phyloP scores from a whole-genome alignment of 2,888 invertebrate species.

The Aporophyla nigra region DNA sequence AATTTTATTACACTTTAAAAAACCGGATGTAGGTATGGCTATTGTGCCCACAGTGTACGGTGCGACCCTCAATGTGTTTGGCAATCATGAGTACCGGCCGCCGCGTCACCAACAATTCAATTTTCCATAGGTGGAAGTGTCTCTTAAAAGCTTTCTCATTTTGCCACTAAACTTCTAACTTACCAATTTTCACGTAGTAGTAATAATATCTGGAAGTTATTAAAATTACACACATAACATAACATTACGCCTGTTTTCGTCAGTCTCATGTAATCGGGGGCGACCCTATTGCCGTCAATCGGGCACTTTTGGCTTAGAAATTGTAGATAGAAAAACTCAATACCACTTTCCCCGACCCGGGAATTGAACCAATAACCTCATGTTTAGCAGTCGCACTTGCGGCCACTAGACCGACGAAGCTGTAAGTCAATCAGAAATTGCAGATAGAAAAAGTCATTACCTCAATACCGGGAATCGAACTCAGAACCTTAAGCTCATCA shows the following conservation, averaged over 20 bases:
- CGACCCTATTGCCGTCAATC: neutral
- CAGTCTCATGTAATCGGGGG: no score
- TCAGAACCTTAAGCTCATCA: neutral
- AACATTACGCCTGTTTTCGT: no score
- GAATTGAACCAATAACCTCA: neutral
- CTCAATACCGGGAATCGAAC: neutral
- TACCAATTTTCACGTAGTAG: neutral
- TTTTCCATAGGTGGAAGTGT: constrained; percentile 71
- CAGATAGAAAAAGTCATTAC: neutral
- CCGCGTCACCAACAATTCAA: constrained; percentile 70
- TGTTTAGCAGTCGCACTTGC: neutral
- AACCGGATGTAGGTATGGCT: neutral
- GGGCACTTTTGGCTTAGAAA: no score
- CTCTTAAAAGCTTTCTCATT: constrained; percentile 76
- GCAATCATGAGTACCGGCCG: constrained; percentile 39
- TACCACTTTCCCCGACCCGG: neutral
- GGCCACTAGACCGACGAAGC: neutral
- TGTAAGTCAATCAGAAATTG: neutral
- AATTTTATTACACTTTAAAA: no score
- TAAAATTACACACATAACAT: neutral
- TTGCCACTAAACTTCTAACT: constrained; percentile 47
- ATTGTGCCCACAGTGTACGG: neutral
- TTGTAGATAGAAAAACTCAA: neutral
- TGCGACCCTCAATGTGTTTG: constrained; percentile 26
- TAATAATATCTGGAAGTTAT: constrained; percentile 27